phyloP scores from a whole-genome alignment of 2,113 vertebrate genomes.

The Xenus cinereus region DNA sequence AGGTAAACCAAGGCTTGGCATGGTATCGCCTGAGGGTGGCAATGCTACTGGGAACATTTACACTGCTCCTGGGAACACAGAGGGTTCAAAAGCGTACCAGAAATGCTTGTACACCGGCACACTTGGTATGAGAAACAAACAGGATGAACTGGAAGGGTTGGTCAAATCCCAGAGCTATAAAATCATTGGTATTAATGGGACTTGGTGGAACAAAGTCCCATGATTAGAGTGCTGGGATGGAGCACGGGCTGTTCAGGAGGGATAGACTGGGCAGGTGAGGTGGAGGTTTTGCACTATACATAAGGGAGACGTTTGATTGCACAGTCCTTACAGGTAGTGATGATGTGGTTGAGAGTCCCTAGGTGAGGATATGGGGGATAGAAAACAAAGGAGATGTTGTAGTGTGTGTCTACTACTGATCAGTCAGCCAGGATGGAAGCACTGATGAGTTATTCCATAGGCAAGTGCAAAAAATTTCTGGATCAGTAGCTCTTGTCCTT shows the following conservation, averaged over 20 bases:
- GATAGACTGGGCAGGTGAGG: neutral
- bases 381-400: neutral
- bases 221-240: neutral
- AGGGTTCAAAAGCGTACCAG: neutral
- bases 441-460: neutral
- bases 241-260: neutral
- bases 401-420: neutral
- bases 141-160: neutral
- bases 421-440: neutral
- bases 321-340: neutral
- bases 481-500: neutral
- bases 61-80: neutral
- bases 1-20: neutral
- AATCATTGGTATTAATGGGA: neutral
- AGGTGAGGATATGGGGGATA: neutral
- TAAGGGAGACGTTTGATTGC: neutral
- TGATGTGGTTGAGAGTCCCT: neutral
- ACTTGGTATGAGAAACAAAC: neutral
- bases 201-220: neutral
- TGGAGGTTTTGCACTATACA: accelerated
- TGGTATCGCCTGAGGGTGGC: neutral
- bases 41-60: neutral
- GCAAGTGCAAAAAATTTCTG: neutral
- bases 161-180: neutral
- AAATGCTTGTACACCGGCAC: neutral